Percentiles rank a stretch among this genome's conserved stretches.
phyloP scores from a whole-genome alignment of 2,113 vertebrate species.

The Chionomys nivalis region DNA sequence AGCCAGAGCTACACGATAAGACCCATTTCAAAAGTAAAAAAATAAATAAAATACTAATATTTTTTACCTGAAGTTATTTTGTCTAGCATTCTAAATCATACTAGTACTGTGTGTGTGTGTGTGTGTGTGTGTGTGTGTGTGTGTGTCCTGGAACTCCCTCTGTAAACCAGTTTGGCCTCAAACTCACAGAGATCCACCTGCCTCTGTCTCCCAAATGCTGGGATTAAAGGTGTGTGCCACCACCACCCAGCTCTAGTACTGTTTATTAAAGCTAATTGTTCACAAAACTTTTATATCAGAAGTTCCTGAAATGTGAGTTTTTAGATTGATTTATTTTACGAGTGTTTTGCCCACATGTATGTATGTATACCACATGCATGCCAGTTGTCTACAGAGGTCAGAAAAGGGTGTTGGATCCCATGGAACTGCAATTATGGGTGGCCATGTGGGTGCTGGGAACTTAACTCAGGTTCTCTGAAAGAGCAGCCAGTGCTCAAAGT shows the following conservation, averaged over 20 bases:
- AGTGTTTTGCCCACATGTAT: background rate
- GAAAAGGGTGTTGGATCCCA: background rate
- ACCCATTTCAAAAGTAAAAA: background rate
- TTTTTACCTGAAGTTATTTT: slow-evolving; percentile 23
- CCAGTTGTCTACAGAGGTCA: background rate
- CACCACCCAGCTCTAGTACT: background rate
- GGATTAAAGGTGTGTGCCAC: no score
- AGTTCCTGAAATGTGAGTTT: background rate
- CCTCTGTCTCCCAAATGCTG: no score
- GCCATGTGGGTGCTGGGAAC: background rate
- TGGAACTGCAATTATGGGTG: background rate
- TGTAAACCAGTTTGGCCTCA: no score
- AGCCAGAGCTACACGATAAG: background rate
- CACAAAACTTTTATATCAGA: slow-evolving; percentile 52
- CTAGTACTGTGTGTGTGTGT: no score
- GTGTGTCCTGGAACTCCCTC: no score
- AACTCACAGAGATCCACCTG: no score
- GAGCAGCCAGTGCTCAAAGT: background rate
- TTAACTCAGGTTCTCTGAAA: background rate
- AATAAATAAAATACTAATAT: background rate
- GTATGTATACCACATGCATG: background rate
- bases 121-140: no score
- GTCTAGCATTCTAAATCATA: background rate
- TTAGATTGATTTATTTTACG: background rate
- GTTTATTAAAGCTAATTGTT: slow-evolving; percentile 31